phyloP scores from a whole-genome alignment of 2,797 vertebrate species.

The Enteromius viviparus region DNA sequence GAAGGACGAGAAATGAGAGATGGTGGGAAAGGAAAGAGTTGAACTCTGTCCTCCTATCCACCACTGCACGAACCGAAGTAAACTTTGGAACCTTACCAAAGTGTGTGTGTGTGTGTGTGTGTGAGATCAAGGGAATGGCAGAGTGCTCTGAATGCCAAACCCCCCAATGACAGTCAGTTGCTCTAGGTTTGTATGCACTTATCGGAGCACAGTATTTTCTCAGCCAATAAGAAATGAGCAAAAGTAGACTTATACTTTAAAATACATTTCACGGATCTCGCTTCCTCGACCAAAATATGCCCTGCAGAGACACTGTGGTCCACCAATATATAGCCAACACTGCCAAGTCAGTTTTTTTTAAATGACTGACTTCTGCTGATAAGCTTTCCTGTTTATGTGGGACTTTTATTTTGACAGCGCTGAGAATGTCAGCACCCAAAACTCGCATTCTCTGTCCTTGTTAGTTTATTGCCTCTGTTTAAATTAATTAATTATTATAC shows the following conservation, averaged over 20 bases:
- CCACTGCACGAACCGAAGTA: neutral
- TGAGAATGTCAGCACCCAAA: neutral
- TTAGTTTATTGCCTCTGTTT: neutral
- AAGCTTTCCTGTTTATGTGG: neutral
- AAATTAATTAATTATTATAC: neutral
- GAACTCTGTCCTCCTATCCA: constrained; percentile 12
- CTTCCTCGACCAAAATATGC: neutral
- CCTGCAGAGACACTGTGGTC: neutral
- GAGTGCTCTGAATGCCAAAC: neutral
- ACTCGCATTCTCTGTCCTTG: neutral
- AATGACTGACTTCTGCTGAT: neutral
- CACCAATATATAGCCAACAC: neutral
- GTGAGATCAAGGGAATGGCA: constrained; percentile 20
- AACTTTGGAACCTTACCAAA: constrained; percentile 39
- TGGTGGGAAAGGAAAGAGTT: constrained; percentile 21
- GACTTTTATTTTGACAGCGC: neutral
- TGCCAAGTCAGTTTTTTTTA: neutral
- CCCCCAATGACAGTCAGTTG: neutral
- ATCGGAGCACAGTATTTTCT: neutral
- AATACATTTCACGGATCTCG: neutral
- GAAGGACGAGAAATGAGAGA: neutral
- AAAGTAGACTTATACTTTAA: neutral
- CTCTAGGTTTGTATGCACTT: constrained; percentile 8
- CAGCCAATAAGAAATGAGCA: neutral
- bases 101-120: neutral